Evolutionary conservation across 2,113 vertebrate species (phyloP).

Genomic region (Aspiorhynchus laticeps): DNA sequence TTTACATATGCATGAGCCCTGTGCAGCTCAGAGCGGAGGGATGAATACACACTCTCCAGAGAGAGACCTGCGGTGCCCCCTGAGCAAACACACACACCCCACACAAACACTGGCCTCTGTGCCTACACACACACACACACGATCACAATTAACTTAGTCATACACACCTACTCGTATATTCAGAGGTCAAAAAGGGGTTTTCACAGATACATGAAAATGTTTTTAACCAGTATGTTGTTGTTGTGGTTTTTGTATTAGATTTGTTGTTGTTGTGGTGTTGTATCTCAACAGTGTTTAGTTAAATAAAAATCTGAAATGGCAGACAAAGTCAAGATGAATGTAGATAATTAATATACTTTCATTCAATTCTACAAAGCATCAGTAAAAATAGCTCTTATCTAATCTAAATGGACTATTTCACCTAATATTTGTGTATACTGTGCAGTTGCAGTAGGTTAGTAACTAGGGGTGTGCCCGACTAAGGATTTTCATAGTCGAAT

Average conservation of each 20-base stretch:
- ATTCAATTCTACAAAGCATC: not conserved
- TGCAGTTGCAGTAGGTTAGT: not conserved
- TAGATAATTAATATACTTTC: not conserved
- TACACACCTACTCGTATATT: conserved; percentile 36
- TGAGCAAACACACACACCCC: conserved; percentile 13
- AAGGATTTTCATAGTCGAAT: too few species aligned
- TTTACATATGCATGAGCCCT: conserved; percentile 57
- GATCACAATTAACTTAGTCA: conserved; percentile 28
- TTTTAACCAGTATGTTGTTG: conserved; percentile 34
- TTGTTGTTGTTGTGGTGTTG: conserved; percentile 16
- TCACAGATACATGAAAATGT: conserved; percentile 36
- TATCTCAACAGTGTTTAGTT: not conserved
- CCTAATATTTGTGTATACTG: not conserved
- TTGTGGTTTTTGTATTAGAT: not conserved
- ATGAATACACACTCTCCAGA: conserved; percentile 20
- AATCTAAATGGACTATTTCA: not conserved
- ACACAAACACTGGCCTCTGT: conserved; percentile 14
- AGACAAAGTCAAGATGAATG: not conserved
- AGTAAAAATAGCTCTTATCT: not conserved
- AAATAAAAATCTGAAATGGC: not conserved
- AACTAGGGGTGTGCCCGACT: too few species aligned
- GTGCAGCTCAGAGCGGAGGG: conserved; percentile 24
- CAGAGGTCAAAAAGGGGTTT: conserved; percentile 41
- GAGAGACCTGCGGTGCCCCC: conserved; percentile 23
- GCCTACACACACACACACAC: not conserved